Evolutionary conservation across 2,888 invertebrate species (phyloP).

Genomic region (Molorchus minor): DNA sequence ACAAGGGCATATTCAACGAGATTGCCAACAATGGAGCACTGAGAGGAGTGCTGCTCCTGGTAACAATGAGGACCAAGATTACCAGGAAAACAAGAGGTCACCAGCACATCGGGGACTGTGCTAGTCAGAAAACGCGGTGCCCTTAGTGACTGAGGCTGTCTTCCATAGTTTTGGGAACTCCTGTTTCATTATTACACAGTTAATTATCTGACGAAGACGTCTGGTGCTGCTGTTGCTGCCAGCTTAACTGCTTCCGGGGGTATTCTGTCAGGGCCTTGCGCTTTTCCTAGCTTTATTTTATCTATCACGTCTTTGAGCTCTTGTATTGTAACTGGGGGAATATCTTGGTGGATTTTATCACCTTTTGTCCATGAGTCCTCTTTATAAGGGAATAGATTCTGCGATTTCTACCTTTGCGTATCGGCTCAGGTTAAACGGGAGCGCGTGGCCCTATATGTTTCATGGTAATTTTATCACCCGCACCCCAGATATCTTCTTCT

Average conservation of each 20-base stretch:
- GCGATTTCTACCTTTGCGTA: no score
- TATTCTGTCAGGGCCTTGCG: conserved; percentile 29
- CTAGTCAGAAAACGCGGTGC: no score
- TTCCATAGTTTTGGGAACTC: conserved; percentile 19
- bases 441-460: background rate
- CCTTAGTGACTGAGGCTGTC: background rate
- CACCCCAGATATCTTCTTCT: conserved; percentile 4
- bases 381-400: no score
- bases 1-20: no score
- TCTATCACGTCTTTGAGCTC: conserved; percentile 16
- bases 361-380: no score
- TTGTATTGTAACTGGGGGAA: conserved; percentile 5
- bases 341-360: no score
- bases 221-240: background rate
- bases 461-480: background rate
- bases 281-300: conserved; percentile 12
- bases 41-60: no score
- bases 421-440: background rate
- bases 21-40: no score
- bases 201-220: background rate
- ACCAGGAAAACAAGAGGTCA: no score
- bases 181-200: conserved; percentile 10
- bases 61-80: no score
- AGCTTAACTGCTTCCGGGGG: conserved; percentile 22
- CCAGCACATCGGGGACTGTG: no score